Percentiles rank a stretch among this genome's conserved stretches.
Conservation (phyloP, 92 coral and sea anemone genomes). For the Anthopleura xanthogrammica region DNA sequence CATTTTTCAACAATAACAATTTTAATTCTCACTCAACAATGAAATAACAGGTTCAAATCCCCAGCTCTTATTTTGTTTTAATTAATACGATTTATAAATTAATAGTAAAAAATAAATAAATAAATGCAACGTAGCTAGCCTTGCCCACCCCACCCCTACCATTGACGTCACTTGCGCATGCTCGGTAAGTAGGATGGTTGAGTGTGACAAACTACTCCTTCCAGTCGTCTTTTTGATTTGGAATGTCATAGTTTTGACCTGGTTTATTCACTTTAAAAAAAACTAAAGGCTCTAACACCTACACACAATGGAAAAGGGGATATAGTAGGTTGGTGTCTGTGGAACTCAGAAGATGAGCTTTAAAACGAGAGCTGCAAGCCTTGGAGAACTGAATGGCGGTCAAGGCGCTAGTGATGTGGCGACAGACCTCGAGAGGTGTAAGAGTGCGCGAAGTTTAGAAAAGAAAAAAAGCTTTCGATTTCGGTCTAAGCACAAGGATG, state of each 20-base stretch:
- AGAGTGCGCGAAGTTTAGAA: slow-evolving; percentile 67
- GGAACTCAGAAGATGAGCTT: slow-evolving; percentile 26
- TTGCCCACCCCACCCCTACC: slow-evolving; percentile 26
- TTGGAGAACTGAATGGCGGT: slow-evolving; percentile 85
- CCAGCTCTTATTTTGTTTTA: not conserved
- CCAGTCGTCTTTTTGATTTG: slow-evolving; percentile 18
- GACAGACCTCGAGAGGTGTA: slow-evolving; percentile 73
- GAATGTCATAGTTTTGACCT: slow-evolving; percentile 26
- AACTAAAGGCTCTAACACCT: not conserved
- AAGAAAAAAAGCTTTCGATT: slow-evolving; percentile 77
- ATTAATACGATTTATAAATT: not conserved
- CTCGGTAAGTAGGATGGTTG: slow-evolving; percentile 34
- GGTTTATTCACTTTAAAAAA: not conserved
- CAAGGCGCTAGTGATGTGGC: slow-evolving; percentile 54
- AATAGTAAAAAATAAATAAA: not conserved
- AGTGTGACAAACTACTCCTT: slow-evolving; percentile 1
- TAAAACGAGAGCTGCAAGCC: slow-evolving; percentile 51
- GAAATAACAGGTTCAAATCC: not conserved
- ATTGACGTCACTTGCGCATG: slow-evolving; percentile 35
- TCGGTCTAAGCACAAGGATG: slow-evolving; percentile 56
- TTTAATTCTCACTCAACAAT: not conserved
- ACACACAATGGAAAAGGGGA: not conserved
- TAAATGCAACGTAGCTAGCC: not conserved
- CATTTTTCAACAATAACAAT: too few species aligned
- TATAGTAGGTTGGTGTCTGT: not conserved